Conservation (phyloP, 1,140 invertebrate genomes). For the Brachionus angularis region DNA sequence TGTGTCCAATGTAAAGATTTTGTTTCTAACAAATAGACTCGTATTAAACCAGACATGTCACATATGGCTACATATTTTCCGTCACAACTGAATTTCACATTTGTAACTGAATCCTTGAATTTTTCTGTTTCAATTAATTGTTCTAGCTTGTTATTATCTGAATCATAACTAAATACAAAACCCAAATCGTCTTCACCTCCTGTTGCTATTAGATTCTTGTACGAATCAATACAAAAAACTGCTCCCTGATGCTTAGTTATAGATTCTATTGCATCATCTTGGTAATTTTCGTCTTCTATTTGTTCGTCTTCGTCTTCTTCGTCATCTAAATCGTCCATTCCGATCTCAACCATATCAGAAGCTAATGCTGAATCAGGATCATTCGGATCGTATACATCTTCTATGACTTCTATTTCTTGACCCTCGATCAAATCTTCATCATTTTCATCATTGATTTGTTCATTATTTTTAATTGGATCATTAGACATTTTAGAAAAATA, state of each 20-base stretch:
- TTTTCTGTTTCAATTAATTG: slow-evolving; percentile 30
- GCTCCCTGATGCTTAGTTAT: slow-evolving; percentile 27
- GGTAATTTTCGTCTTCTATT: background rate
- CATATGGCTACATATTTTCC: slow-evolving; percentile 20
- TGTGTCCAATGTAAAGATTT: slow-evolving; percentile 13
- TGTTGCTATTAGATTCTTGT: slow-evolving; percentile 19
- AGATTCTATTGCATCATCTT: slow-evolving; percentile 24
- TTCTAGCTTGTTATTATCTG: background rate
- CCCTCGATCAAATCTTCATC: background rate
- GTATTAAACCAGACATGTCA: slow-evolving; percentile 34
- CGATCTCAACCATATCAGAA: background rate
- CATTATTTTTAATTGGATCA: slow-evolving; percentile 12
- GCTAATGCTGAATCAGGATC: background rate
- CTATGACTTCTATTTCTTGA: slow-evolving; percentile 13
- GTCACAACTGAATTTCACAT: slow-evolving; percentile 35
- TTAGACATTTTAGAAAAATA: no score
- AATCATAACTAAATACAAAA: background rate
- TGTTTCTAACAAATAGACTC: background rate
- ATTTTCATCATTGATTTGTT: background rate
- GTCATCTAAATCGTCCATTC: slow-evolving; percentile 9
- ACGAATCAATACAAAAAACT: slow-evolving; percentile 35
- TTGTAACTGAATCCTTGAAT: slow-evolving; percentile 42
- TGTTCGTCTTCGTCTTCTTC: background rate
- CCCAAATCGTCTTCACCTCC: slow-evolving; percentile 37
- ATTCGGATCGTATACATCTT: background rate